Evolutionary conservation across 2,888 invertebrate genomes (phyloP), one percentile per base, ranked within the genome.

Genomic region (Tanytarsus gracilentus): DNA sequence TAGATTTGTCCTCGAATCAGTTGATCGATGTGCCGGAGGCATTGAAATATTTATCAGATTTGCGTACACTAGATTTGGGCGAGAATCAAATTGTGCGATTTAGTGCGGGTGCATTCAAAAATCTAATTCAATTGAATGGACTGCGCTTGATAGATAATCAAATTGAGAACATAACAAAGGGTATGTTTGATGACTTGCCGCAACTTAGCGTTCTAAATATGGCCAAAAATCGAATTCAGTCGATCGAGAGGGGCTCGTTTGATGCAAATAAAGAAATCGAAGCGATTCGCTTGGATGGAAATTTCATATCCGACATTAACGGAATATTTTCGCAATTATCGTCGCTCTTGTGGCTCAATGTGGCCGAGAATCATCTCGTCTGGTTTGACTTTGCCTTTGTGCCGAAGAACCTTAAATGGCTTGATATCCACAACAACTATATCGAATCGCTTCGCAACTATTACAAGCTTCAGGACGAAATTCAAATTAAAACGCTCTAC

Each of bases 361-460:
- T 94, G 58, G 91, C 91, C 27, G 89, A 90, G 76, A 93, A 94
- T 77, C 89, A 89, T 76, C 77, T 94, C 68, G 87, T 88, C 65
- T 90, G 90, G 89, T 93, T 94, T 73, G 93, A 93, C 74, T 93
- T 90, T 71, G 91, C 92, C 58, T 89, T 93, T 72, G 85, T 94
- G 67, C 93, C 93, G 30, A 85, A 85, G 64, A 90, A 88, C 73
- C 77, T 94, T 61, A 88, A 89, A 74, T 91, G 90, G 89, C 77
- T 94, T 70, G 93, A 93, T 70, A 84, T 93, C 68, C 92, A 92
- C 72, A 86, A 89, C 59, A 94, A 94, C 72, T 89, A 86, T 68
- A 90, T 94, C 67, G 87, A 88, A 74, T 85, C 86, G 62, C 77
- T 94, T 65, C 89, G 85, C 50, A 93, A 94, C 75, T 92, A 92